These are phyloP conservation scores for Caenorhabditis inopinata DNA, from an alignment of 1,140 invertebrate species.

Conservation along the genomic window DNA sequence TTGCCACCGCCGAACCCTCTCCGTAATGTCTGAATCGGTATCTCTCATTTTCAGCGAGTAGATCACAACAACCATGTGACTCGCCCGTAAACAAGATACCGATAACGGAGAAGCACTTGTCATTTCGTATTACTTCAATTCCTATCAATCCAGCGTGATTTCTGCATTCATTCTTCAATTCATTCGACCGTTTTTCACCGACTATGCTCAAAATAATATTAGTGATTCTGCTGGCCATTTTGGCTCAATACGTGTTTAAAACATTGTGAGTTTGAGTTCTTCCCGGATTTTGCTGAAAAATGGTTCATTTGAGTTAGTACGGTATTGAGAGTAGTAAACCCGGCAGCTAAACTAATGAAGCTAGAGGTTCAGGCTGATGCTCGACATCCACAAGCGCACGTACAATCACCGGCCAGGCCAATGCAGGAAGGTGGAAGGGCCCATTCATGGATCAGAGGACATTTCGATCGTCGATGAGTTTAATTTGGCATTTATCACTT, in stretches of 20 bases:
- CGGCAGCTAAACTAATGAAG: too few species aligned
- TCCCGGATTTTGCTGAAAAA: too few species aligned
- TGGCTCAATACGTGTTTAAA: constrained; percentile 11
- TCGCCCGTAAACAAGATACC: too few species aligned
- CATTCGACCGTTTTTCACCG: neutral
- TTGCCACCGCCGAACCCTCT: too few species aligned
- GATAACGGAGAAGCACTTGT: too few species aligned
- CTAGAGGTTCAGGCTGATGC: neutral
- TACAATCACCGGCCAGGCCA: constrained; percentile 4
- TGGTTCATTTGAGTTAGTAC: too few species aligned
- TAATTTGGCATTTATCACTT: constrained; percentile 1
- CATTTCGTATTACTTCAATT: too few species aligned
- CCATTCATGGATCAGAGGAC: constrained; percentile 7
- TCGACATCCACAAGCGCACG: neutral
- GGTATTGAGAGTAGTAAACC: too few species aligned
- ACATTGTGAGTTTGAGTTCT: neutral
- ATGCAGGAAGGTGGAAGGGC: constrained; percentile 9
- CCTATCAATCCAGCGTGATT: too few species aligned
- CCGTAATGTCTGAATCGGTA: too few species aligned
- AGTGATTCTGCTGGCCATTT: neutral
- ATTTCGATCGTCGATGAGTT: neutral
- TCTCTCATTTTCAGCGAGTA: too few species aligned
- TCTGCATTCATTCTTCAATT: neutral
- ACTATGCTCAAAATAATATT: neutral
- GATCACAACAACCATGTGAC: too few species aligned